Base-by-base conservation (phyloP, 2,888 invertebrate species). In the Phragmatobia fuliginosa region DNA sequence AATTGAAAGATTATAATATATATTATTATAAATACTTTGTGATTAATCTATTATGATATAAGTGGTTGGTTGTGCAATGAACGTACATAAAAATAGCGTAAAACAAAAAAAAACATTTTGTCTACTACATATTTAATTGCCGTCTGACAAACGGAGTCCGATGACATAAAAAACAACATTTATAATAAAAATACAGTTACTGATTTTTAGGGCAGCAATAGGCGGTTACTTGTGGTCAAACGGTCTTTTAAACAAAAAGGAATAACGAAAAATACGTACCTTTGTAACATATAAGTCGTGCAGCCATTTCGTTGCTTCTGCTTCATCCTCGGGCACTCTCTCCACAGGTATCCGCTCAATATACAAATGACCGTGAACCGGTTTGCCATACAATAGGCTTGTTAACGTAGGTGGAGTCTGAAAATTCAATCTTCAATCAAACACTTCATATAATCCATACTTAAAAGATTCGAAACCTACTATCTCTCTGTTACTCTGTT, bases 291-390 rank as follows among this genome's bases (percentile, higher is more conserved):
- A 99, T 49, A 98, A 93, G 67, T 98, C 96, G 81, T 98, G 97
- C 72, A 99, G 92, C 97, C 98, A 99, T 72, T 96, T 96, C 8
- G 97, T 96, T 68, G 97, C 97, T 76, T 96, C 96, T 33, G 94
- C 95, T 79, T 98, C 97, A 67, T 96, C 96, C 62, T 96, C 96
- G 0, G 99, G 99, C 41, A 99, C 96, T 66, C 96, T 96, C 62
- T 97, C 97, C 61, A 99, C 94, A 1, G 98, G 97, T 88, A 98
- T 97, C 85, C 99, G 96, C 76, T 97, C 96, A 81, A 98, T 96
- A 85, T 97, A 97, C 92, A 98, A 93, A 86, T 98, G 97, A 0
- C 97, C 98, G 75, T 96, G 96, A 0, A 98, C 96, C 45, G 95
- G 92, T 85, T 96, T 96, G 0, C 98, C 98, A 77, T 96, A 96